These are phyloP conservation scores for Pyrrhosoma nymphula DNA, from an alignment of 2,888 invertebrate genomes.

Conservation along the genomic window DNA sequence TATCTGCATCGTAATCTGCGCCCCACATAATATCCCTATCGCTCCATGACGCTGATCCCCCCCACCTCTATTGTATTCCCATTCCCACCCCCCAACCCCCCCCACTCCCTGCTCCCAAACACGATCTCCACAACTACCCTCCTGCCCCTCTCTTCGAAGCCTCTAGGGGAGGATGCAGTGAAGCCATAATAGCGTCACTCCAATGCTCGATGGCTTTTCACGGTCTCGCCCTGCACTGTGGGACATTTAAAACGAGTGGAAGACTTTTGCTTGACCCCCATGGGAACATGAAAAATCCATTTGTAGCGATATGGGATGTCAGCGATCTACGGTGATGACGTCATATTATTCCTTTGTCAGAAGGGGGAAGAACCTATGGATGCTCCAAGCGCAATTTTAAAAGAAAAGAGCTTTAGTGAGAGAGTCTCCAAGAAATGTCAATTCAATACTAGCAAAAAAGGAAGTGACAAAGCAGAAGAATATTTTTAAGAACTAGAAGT, in stretches of 20 bases:
- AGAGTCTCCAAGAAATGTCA: too few species aligned
- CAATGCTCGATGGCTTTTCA: neutral
- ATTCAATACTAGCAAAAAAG: too few species aligned
- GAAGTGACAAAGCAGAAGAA: too few species aligned
- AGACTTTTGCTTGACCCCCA: neutral
- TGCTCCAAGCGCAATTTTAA: too few species aligned
- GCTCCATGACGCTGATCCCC: neutral
- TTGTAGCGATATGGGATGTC: neutral
- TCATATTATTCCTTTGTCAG: neutral
- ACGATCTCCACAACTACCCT: neutral
- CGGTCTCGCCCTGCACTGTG: neutral
- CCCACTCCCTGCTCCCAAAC: neutral
- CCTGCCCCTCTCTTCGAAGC: neutral
- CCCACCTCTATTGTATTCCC: neutral
- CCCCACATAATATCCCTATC: neutral
- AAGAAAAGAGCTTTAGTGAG: too few species aligned
- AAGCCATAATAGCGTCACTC: neutral
- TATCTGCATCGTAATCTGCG: neutral
- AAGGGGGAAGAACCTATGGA: too few species aligned
- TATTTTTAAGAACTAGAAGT: too few species aligned
- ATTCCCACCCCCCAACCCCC: neutral
- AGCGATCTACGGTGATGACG: neutral
- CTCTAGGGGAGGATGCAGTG: neutral
- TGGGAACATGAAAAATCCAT: neutral
- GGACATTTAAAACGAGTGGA: neutral